Conservation (phyloP, 2,113 vertebrate species). For the Chaetorhynchus papuensis region DNA sequence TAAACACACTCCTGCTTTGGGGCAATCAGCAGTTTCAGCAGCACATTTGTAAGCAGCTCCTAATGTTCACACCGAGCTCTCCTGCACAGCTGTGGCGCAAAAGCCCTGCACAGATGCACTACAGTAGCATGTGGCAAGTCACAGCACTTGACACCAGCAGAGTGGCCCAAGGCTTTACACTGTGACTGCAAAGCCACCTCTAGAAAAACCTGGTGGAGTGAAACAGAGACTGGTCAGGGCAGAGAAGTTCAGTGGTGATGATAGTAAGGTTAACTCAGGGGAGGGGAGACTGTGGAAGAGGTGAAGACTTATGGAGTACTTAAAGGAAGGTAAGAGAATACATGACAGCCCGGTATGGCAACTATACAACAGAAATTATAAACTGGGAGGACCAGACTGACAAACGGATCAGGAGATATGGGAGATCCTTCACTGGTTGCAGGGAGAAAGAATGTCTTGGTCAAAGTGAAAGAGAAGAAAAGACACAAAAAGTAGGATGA, state of each 20-base stretch:
- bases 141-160: background rate
- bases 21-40: background rate
- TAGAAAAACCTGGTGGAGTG: background rate
- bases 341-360: background rate
- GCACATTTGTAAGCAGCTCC: background rate
- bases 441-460: background rate
- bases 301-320: background rate
- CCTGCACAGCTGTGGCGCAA: background rate
- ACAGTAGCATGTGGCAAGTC: background rate
- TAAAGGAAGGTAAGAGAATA: background rate
- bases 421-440: background rate
- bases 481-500: background rate
- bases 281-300: background rate
- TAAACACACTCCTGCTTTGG: background rate
- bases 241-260: background rate
- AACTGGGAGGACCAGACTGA: background rate
- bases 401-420: background rate
- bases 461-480: background rate
- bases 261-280: background rate
- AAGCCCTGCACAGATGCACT: background rate
- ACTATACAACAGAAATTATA: background rate
- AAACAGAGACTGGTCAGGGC: background rate
- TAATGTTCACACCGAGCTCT: background rate
- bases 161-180: background rate
- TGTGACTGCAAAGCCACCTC: background rate